phyloP scores from a whole-genome alignment of 2,113 vertebrate species.

The Orthonyx spaldingii region DNA sequence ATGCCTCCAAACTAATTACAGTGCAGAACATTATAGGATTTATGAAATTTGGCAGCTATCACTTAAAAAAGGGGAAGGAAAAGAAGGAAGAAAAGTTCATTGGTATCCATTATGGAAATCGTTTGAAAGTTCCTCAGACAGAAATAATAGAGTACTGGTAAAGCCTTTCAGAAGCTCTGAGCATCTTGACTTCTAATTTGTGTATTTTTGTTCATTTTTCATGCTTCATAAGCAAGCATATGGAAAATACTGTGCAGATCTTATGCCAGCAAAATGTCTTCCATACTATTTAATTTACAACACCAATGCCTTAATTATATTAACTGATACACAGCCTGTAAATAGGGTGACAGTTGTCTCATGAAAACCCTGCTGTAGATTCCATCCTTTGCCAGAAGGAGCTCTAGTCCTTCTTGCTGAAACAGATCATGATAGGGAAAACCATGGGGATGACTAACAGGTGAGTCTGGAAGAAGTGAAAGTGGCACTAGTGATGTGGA shows the following conservation, averaged over 20 bases:
- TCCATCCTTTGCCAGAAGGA: background rate
- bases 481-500: background rate
- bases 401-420: background rate
- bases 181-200: background rate
- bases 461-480: background rate
- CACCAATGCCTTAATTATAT: constrained; percentile 53
- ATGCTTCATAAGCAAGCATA: background rate
- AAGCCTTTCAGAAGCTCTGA: background rate
- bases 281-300: constrained; percentile 38
- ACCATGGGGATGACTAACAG: fast-evolving
- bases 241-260: background rate
- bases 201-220: constrained; percentile 36
- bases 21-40: constrained; percentile 59
- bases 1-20: constrained; percentile 73
- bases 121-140: constrained; percentile 36
- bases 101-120: constrained; percentile 55
- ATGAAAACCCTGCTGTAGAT: constrained; percentile 20
- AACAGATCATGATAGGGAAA: background rate
- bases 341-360: constrained; percentile 42
- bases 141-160: constrained; percentile 3
- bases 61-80: constrained; percentile 37
- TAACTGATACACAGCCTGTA: constrained; percentile 22
- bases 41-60: constrained; percentile 71
- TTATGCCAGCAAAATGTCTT: constrained; percentile 46
- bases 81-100: constrained; percentile 61